Base-by-base conservation (phyloP, 2,888 invertebrate genomes). In the Didymodactylos carnosus region DNA sequence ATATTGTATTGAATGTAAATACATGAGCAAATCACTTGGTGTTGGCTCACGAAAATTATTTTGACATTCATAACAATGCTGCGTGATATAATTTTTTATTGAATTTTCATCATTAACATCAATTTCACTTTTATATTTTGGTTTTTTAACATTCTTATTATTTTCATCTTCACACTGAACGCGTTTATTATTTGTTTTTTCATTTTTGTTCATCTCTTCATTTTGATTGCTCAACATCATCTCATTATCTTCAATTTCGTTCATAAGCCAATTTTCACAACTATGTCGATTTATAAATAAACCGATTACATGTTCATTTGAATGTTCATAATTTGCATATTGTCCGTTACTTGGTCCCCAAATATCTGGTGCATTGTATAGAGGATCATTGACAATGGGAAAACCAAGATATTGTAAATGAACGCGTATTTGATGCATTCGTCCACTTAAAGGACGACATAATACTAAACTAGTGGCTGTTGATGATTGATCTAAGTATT, bases 341-440 rank as follows among this genome's bases (percentile, higher is more conserved):
- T 90, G 90, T 5, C 95, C 94, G 79, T 92, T 91, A 74, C 89
- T 86, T 0, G 93, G 93, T 0, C 98, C 98, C 84, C 97, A 98
- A 0, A 92, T 93, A 46, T 41, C 39, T 3, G 89, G 88, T 83
- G 92, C 92, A 84, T 97, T 98, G 86, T 99, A 98, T 3, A 98
- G 86, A 0, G 93, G 92, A 83, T 98, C 98, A 82, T 97, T 97
- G 11, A 94, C 90, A 73, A 98, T 97, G 19, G 98, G 98, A 84
- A 90, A 92, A 92, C 93, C 97, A 80, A 98, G 87, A 84, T 91
- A 98, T 85, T 99, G 98, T 77, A 97, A 87, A 84, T 99, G 98
- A 40, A 98, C 94, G 77, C 98, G 87, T 79, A 98, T 98, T 86
- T 98, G 98, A 84, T 98, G 98, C 89, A 97, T 98, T 77, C 98